Percentiles rank a stretch among this genome's conserved stretches.
These are phyloP conservation scores for Thunnus albacares DNA, from an alignment of 2,797 vertebrate genomes.

Conservation along the genomic window DNA sequence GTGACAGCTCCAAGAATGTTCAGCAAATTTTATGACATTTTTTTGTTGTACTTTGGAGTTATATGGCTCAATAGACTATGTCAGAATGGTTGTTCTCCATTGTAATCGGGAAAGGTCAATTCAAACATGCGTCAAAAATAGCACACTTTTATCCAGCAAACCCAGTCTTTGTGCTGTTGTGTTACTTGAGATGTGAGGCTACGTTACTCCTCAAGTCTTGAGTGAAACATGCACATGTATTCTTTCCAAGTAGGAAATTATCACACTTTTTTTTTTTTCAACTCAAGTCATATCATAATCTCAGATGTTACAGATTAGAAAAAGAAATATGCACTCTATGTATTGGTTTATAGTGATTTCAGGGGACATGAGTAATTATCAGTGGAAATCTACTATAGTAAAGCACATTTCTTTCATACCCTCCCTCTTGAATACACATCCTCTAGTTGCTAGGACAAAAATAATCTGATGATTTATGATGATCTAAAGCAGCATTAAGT, in stretches of 20 bases:
- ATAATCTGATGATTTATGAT: neutral
- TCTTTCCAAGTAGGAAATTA: constrained; percentile 7
- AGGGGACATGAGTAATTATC: neutral
- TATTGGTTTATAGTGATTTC: constrained; percentile 18
- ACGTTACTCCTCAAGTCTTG: neutral
- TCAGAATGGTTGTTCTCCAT: constrained; percentile 7
- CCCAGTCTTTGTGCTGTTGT: neutral
- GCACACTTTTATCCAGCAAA: constrained; percentile 2
- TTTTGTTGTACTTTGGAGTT: constrained; percentile 15
- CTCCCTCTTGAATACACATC: neutral
- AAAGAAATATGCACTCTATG: constrained; percentile 45
- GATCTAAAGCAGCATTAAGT: neutral
- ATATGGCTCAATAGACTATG: constrained; percentile 5
- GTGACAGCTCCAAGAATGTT: constrained; percentile 82
- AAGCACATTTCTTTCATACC: constrained; percentile 44
- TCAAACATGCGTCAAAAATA: constrained; percentile 6
- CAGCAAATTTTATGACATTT: constrained; percentile 30
- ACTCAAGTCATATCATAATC: constrained; percentile 21
- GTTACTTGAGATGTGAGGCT: neutral
- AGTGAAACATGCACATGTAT: constrained; percentile 11
- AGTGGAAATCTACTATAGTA: neutral
- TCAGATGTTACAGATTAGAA: constrained; percentile 20
- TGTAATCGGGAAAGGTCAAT: neutral
- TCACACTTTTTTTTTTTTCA: neutral
- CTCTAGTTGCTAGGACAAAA: neutral